These are phyloP conservation scores for Mormyrus iriodes DNA, from an alignment of 2,113 vertebrate species.

Conservation along the genomic window DNA sequence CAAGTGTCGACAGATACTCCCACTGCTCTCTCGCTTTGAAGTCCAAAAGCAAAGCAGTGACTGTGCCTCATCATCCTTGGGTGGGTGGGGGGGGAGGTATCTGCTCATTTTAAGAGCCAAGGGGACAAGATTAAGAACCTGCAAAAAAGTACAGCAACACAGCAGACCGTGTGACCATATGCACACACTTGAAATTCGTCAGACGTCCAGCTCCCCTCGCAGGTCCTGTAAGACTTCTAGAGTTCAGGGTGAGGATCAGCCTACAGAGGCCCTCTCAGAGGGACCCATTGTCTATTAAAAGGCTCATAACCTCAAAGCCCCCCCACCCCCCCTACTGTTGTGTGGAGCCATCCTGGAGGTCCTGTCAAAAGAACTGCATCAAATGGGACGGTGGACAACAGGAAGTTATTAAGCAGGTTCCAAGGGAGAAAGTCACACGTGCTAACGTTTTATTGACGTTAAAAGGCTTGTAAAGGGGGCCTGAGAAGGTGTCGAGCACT, in stretches of 20 bases:
- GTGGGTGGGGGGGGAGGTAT: background rate
- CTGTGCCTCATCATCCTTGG: background rate
- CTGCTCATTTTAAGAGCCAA: background rate
- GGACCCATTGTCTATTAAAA: background rate
- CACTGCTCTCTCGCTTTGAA: background rate
- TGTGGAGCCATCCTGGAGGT: background rate
- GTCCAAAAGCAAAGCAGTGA: background rate
- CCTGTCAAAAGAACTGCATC: background rate
- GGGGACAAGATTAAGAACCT: background rate
- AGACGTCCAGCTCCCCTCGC: background rate
- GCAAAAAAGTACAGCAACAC: background rate
- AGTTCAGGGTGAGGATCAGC: background rate
- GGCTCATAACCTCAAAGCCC: background rate
- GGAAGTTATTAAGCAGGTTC: background rate
- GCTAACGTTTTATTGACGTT: background rate
- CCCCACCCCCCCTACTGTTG: background rate
- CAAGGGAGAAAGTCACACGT: background rate
- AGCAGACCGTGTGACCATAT: background rate
- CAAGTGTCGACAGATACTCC: background rate
- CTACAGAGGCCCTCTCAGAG: background rate
- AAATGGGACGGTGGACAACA: background rate
- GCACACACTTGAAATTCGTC: background rate
- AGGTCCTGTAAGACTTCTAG: background rate
- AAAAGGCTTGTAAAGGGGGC: background rate
- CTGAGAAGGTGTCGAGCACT: background rate